Conservation (phyloP, 1,140 invertebrate species). For the Atta colombica region DNA sequence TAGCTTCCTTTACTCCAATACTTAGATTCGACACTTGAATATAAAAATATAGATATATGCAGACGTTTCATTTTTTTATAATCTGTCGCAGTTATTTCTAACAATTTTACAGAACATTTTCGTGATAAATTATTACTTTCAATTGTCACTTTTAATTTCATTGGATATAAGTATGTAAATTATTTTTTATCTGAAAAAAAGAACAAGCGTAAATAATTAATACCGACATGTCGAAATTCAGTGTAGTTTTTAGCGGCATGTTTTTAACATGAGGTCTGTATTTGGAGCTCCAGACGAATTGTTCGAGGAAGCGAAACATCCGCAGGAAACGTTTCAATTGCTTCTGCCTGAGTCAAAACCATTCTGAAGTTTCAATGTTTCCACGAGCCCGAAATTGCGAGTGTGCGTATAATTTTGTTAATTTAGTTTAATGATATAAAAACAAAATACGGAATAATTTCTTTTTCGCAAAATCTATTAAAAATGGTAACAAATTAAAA, state of each 20-base stretch:
- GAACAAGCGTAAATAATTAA: background rate
- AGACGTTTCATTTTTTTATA: conserved; percentile 2
- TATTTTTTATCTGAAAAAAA: background rate
- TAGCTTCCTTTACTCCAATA: background rate
- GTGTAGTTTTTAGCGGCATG: conserved; percentile 9
- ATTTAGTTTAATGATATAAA: background rate
- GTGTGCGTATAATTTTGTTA: conserved; percentile 7
- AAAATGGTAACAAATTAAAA: background rate
- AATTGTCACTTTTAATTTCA: background rate
- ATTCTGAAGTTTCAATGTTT: conserved; percentile 39
- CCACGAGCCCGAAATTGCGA: conserved; percentile 16
- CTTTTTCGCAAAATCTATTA: background rate
- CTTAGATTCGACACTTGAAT: background rate
- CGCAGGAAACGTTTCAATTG: conserved; percentile 67
- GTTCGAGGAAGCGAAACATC: conserved; percentile 68
- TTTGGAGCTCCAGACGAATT: conserved; percentile 45
- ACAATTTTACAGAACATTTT: background rate
- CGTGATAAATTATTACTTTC: background rate
- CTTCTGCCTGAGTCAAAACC: conserved; percentile 41
- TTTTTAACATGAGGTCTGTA: conserved; percentile 41
- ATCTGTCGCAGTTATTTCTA: background rate
- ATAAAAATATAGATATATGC: conserved; percentile 12
- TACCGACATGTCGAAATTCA: background rate
- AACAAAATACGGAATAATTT: background rate
- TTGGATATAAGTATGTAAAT: background rate